phyloP scores from a whole-genome alignment of 2,888 invertebrate genomes.

The Andrena fulva region DNA sequence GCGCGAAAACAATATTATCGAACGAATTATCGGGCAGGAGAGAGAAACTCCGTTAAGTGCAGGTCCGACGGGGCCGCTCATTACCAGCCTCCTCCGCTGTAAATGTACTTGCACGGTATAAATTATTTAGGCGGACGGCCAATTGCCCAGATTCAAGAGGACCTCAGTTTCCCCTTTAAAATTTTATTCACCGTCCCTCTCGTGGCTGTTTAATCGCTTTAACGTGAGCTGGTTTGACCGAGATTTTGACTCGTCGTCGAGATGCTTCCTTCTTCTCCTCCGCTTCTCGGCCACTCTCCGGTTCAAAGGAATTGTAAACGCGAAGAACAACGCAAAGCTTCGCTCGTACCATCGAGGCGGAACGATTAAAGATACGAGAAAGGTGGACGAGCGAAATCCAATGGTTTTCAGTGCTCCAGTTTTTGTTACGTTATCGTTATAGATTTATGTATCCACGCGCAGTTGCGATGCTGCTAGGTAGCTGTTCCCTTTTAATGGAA shows the following conservation, averaged over 20 bases:
- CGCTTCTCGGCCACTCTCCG: background rate
- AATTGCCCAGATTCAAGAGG: slow-evolving; percentile 49
- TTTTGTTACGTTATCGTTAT: background rate
- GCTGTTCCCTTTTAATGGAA: background rate
- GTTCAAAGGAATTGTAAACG: background rate
- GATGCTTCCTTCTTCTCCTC: background rate
- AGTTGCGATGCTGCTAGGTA: background rate
- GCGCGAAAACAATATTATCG: slow-evolving; percentile 76
- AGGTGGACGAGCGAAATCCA: background rate
- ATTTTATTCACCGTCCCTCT: background rate
- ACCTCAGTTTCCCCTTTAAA: slow-evolving; percentile 16
- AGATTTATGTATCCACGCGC: background rate
- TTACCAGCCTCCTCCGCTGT: slow-evolving; percentile 57
- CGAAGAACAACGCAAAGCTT: background rate
- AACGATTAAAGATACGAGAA: slow-evolving; percentile 4
- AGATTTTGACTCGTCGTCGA: slow-evolving; percentile 21
- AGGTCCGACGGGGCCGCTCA: slow-evolving; percentile 62
- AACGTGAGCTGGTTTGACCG: slow-evolving; percentile 16
- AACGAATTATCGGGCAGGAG: slow-evolving; percentile 74
- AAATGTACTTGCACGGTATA: slow-evolving; percentile 55
- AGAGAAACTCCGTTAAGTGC: slow-evolving; percentile 73
- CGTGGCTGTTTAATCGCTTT: slow-evolving; percentile 1
- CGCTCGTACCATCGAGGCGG: background rate
- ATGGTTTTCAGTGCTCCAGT: background rate
- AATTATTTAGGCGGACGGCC: slow-evolving; percentile 63